A percentile compares a stretch with the other conserved stretches of the same genome.
Conservation (phyloP, 2,888 invertebrate species). For the Hydrotaea diabolus region DNA sequence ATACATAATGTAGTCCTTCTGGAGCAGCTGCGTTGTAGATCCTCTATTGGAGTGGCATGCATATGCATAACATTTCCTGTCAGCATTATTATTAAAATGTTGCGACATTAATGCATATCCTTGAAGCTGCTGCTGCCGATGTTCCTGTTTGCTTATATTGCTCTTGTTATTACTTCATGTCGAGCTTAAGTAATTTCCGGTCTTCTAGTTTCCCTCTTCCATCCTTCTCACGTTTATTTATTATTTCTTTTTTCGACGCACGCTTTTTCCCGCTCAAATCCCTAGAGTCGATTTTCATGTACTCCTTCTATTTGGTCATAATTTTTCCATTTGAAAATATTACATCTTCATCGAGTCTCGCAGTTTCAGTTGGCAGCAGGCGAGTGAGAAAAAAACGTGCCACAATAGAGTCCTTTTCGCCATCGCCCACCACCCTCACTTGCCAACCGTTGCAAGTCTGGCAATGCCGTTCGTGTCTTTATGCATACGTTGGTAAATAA, state of each 20-base stretch:
- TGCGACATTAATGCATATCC: slow-evolving; percentile 64
- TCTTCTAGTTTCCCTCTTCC: slow-evolving; percentile 1
- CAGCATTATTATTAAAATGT: slow-evolving; percentile 64
- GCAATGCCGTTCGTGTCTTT: neutral
- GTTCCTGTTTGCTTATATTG: neutral
- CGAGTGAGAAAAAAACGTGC: neutral
- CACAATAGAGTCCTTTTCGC: neutral
- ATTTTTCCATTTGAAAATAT: slow-evolving; percentile 40
- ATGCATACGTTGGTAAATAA: neutral
- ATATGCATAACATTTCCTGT: slow-evolving; percentile 65
- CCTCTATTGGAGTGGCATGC: slow-evolving; percentile 42
- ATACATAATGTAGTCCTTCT: neutral
- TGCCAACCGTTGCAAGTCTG: neutral
- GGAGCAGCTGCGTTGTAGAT: neutral
- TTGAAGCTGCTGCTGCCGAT: slow-evolving; percentile 39
- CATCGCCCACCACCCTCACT: too few species aligned
- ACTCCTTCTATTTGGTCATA: slow-evolving; percentile 30
- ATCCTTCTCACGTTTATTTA: neutral
- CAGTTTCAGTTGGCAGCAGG: neutral
- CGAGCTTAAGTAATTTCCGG: slow-evolving; percentile 64
- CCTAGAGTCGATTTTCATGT: slow-evolving; percentile 28
- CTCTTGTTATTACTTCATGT: slow-evolving; percentile 42
- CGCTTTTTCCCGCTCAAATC: slow-evolving; percentile 25
- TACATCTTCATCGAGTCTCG: slow-evolving; percentile 20
- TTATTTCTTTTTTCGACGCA: neutral